Conservation (phyloP, 2,888 invertebrate species). For the Drosophila fungiperda region DNA sequence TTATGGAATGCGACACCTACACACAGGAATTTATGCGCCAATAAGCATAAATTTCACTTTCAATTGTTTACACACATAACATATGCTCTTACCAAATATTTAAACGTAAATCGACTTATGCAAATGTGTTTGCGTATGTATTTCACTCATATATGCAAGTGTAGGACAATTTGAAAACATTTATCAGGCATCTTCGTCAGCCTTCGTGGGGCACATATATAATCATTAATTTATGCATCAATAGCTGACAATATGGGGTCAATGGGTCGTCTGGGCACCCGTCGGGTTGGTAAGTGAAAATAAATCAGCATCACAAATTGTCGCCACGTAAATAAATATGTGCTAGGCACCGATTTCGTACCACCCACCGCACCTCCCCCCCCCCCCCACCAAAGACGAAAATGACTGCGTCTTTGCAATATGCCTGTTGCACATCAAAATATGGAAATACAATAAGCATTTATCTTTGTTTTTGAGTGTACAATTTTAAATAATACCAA, state of each 20-base stretch:
- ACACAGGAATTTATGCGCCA: slow-evolving; percentile 64
- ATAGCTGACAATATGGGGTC: slow-evolving; percentile 78
- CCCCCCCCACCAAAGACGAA: slow-evolving; percentile 1
- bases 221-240: slow-evolving; percentile 79
- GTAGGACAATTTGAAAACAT: slow-evolving; percentile 62
- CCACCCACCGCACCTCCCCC: neutral
- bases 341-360: slow-evolving; percentile 18
- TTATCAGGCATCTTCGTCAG: slow-evolving; percentile 59
- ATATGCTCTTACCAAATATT: slow-evolving; percentile 58
- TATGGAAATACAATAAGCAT: neutral
- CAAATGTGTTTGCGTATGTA: slow-evolving; percentile 18
- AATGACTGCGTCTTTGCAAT: slow-evolving; percentile 41
- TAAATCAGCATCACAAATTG: slow-evolving; percentile 73
- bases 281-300: slow-evolving; percentile 68
- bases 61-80: slow-evolving; percentile 65
- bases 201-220: slow-evolving; percentile 38
- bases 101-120: slow-evolving; percentile 44
- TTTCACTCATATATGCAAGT: slow-evolving; percentile 22
- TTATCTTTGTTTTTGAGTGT: neutral
- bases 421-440: slow-evolving; percentile 21
- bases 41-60: slow-evolving; percentile 68
- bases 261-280: slow-evolving; percentile 73
- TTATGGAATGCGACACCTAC: slow-evolving; percentile 63
- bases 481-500: neutral
- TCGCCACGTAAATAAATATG: slow-evolving; percentile 67